phyloP scores from a whole-genome alignment of 1,140 invertebrate genomes.

The Drosophila virilis region DNA sequence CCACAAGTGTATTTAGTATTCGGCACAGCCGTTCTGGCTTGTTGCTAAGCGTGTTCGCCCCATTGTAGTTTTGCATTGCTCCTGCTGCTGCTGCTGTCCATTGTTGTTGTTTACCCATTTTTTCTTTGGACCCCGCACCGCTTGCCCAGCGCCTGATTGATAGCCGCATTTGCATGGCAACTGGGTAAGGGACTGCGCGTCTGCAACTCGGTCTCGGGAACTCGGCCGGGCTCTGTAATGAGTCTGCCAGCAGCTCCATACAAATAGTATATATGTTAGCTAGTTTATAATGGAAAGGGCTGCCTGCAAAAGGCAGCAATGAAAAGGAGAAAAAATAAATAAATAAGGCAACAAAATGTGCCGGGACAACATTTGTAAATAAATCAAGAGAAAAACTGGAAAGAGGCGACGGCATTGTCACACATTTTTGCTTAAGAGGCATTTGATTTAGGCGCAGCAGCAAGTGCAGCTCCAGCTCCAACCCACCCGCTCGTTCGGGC shows the following conservation, averaged over 20 bases:
- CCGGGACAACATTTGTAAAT: slow-evolving; percentile 56
- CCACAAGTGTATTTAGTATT: too few species aligned
- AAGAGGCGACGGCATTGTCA: slow-evolving; percentile 52
- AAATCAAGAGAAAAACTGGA: slow-evolving; percentile 67
- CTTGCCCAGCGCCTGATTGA: slow-evolving; percentile 65
- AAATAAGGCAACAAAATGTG: background rate
- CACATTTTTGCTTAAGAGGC: slow-evolving; percentile 48
- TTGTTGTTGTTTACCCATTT: slow-evolving; percentile 27
- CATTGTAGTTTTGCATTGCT: slow-evolving; percentile 5
- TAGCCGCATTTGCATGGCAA: slow-evolving; percentile 75
- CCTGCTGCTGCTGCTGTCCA: slow-evolving; percentile 13
- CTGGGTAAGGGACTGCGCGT: slow-evolving; percentile 3
- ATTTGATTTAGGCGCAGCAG: slow-evolving; percentile 47
- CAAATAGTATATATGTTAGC: slow-evolving; percentile 17
- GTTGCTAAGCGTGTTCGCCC: background rate
- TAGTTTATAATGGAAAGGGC: slow-evolving; percentile 24
- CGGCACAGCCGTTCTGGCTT: too few species aligned
- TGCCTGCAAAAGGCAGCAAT: slow-evolving; percentile 39
- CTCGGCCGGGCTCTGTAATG: slow-evolving; percentile 53
- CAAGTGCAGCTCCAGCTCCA: slow-evolving; percentile 8
- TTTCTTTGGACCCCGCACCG: slow-evolving; percentile 16
- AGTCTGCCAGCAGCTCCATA: slow-evolving; percentile 54
- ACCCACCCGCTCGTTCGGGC: slow-evolving; percentile 10
- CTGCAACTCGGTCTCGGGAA: slow-evolving; percentile 25
- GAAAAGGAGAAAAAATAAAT: slow-evolving; percentile 1